phyloP scores from a whole-genome alignment of 2,797 vertebrate species.

The Bradypus variegatus region DNA sequence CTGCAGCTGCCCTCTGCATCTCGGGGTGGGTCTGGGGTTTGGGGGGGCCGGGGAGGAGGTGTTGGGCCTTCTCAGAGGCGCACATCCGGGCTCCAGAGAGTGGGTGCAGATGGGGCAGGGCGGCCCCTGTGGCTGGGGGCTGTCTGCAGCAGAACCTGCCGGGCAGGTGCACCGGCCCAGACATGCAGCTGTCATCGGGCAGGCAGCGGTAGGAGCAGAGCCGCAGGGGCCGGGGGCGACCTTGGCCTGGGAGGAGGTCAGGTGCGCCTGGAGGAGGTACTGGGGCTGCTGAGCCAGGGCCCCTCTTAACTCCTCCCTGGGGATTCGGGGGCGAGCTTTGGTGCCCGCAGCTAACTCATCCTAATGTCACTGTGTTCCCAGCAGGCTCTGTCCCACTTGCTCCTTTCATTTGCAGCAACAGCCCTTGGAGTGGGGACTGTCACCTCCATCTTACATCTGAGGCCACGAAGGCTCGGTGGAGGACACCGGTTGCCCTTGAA shows the following conservation, averaged over 20 bases:
- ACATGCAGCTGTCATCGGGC: background rate
- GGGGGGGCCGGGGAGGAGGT: background rate
- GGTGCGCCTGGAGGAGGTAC: background rate
- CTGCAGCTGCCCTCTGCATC: background rate
- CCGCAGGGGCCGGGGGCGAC: background rate
- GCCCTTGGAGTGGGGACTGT: background rate
- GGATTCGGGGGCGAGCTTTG: background rate
- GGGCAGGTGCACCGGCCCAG: slow-evolving; percentile 17
- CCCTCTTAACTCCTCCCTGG: background rate
- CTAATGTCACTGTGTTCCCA: background rate
- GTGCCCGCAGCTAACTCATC: background rate
- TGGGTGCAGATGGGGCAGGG: background rate
- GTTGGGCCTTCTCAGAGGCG: background rate
- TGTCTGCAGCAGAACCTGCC: slow-evolving; percentile 40
- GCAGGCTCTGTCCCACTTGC: background rate
- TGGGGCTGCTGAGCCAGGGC: too few species aligned
- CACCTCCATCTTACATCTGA: background rate
- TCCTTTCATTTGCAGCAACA: background rate
- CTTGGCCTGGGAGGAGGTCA: background rate
- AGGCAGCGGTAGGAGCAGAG: background rate
- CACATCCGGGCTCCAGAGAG: background rate
- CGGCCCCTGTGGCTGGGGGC: background rate
- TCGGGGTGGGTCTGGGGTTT: too few species aligned
- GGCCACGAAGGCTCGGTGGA: background rate
- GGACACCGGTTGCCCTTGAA: background rate